These are phyloP conservation scores for Echinometra lucunter DNA, from an alignment of 53 echinoderm and acorn worm genomes.

Conservation along the genomic window DNA sequence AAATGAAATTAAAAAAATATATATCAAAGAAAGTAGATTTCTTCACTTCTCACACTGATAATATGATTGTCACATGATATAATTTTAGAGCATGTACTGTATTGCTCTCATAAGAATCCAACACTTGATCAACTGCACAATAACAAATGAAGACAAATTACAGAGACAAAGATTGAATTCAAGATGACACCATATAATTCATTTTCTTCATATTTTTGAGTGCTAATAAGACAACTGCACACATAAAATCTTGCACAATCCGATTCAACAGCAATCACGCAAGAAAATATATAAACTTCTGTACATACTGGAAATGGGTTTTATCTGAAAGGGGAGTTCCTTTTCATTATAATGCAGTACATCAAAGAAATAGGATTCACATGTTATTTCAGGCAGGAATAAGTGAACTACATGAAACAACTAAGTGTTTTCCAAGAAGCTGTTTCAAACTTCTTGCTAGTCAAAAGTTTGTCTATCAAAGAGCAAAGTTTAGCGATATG, in stretches of 20 bases:
- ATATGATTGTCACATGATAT: too few species aligned
- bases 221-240: conserved; percentile 73
- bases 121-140: background rate
- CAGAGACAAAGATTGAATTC: conserved; percentile 1
- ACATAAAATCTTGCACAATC: conserved; percentile 54
- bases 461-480: background rate
- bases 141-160: background rate
- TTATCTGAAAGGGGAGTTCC: background rate
- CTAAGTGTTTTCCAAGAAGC: background rate
- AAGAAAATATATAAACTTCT: conserved; percentile 34
- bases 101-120: too few species aligned
- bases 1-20: too few species aligned
- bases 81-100: too few species aligned
- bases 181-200: conserved; percentile 39
- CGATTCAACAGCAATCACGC: conserved; percentile 42
- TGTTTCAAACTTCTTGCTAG: background rate
- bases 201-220: conserved; percentile 43
- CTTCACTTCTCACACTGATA: too few species aligned
- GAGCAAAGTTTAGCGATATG: background rate
- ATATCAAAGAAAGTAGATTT: too few species aligned
- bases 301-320: conserved; percentile 30
- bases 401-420: background rate
- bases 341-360: background rate
- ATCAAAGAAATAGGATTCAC: background rate
- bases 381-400: background rate